Conservation (phyloP, 2,797 vertebrate species). For the Hyperoplus lanceolatus region DNA sequence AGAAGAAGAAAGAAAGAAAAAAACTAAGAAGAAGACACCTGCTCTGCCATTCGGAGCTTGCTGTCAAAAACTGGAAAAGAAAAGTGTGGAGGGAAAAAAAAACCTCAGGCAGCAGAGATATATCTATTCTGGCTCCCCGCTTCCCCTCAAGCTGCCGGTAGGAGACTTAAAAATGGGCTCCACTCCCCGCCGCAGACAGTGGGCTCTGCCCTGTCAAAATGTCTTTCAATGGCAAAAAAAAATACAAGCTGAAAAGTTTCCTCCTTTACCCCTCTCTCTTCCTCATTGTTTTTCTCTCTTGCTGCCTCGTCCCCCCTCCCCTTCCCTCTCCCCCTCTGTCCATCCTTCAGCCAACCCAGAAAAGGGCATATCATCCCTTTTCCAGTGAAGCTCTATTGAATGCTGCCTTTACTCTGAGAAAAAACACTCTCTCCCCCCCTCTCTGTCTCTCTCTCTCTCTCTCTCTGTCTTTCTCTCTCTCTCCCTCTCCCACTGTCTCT, state of each 20-base stretch:
- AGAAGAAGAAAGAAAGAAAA: too few relatives aligned
- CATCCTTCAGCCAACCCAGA: constrained; percentile 81
- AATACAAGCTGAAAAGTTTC: constrained; percentile 80
- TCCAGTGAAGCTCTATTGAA: constrained; percentile 73
- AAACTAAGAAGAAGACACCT: constrained; percentile 78
- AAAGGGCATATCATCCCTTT: constrained; percentile 78
- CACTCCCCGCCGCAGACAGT: constrained; percentile 78
- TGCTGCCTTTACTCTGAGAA: constrained; percentile 70
- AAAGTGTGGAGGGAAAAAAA: constrained; percentile 62
- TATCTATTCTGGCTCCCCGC: constrained; percentile 83
- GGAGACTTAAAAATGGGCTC: constrained; percentile 87
- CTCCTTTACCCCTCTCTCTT: constrained; percentile 52
- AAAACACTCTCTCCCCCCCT: constrained; percentile 56
- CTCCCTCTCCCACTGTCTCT: constrained; percentile 19
- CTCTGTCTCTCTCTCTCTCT: constrained; percentile 33
- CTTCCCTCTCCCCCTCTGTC: constrained; percentile 49
- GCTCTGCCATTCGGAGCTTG: constrained; percentile 76
- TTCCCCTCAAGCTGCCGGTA: constrained; percentile 83
- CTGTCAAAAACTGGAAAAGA: constrained; percentile 82
- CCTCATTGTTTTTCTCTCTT: constrained; percentile 57
- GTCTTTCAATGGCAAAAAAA: constrained; percentile 82
- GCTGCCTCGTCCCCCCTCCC: constrained; percentile 22
- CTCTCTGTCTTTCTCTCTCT: constrained; percentile 8
- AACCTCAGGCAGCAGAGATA: constrained; percentile 74
- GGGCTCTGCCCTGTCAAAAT: constrained; percentile 86